Conservation (phyloP, 1,140 invertebrate species). For the Rhynchophorus ferrugineus region DNA sequence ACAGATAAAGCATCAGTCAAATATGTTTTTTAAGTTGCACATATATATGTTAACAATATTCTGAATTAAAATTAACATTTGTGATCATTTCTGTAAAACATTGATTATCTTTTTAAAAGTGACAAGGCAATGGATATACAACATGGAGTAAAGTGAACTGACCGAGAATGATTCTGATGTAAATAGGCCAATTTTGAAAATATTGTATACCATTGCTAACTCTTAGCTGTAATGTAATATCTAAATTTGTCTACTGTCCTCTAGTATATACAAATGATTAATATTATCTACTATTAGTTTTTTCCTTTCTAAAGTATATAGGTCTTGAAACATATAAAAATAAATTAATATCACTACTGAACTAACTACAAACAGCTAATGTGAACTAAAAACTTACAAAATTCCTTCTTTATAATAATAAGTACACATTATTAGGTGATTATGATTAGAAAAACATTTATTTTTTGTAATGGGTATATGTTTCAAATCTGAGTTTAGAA, state of each 20-base stretch:
- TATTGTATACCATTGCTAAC: background rate
- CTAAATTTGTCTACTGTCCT: background rate
- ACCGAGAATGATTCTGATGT: no score
- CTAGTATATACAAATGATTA: background rate
- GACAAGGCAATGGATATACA: no score
- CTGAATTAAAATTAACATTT: background rate
- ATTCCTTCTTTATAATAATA: no score
- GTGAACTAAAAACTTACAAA: background rate
- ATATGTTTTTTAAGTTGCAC: conserved; percentile 13
- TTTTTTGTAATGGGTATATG: no score
- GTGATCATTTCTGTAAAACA: no score
- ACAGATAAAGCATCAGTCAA: conserved; percentile 32
- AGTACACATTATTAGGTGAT: no score
- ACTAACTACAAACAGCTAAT: conserved; percentile 5
- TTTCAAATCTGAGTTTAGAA: no score
- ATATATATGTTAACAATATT: background rate
- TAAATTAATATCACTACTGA: conserved; percentile 18
- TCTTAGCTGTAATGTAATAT: background rate
- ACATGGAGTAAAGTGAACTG: no score
- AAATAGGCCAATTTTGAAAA: no score
- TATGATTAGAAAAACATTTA: no score
- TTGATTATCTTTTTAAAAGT: no score
- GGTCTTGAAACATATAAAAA: conserved; percentile 12
- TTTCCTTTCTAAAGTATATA: background rate
- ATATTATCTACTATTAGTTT: background rate